phyloP scores from a whole-genome alignment of 2,113 vertebrate genomes.

The Psophia crepitans region DNA sequence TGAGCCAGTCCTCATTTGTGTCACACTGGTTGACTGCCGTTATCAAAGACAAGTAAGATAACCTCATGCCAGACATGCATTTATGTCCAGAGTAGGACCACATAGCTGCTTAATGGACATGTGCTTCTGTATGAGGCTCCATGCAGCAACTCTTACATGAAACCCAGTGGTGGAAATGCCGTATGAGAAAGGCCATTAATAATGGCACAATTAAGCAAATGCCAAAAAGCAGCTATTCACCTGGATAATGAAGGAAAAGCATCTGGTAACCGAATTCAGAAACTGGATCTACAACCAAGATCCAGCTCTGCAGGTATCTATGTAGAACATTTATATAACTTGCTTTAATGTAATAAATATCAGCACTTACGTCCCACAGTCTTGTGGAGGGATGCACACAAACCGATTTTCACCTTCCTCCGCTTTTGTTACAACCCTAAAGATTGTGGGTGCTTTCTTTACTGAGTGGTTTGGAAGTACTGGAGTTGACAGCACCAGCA shows the following conservation, averaged over 20 bases:
- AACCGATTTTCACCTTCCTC: neutral
- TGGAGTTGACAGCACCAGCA: neutral
- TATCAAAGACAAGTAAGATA: neutral
- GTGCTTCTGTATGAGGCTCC: neutral
- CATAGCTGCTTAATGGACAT: neutral
- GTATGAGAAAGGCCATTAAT: neutral
- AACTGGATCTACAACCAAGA: neutral
- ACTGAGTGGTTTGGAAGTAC: neutral
- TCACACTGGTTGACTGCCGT: neutral
- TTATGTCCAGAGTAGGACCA: neutral
- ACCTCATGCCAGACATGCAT: neutral
- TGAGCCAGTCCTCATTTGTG: neutral
- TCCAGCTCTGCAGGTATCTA: neutral
- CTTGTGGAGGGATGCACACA: neutral
- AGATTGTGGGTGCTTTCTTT: neutral
- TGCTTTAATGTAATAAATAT: neutral
- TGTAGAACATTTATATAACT: neutral
- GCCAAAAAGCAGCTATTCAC: neutral
- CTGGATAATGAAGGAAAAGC: neutral
- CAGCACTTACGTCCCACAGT: neutral
- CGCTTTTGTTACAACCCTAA: neutral
- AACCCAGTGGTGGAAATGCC: neutral
- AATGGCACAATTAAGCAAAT: neutral
- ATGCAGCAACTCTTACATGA: neutral
- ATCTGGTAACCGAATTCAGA: neutral